phyloP scores from a whole-genome alignment of 2,888 invertebrate species.

The Mystacides longicornis region DNA sequence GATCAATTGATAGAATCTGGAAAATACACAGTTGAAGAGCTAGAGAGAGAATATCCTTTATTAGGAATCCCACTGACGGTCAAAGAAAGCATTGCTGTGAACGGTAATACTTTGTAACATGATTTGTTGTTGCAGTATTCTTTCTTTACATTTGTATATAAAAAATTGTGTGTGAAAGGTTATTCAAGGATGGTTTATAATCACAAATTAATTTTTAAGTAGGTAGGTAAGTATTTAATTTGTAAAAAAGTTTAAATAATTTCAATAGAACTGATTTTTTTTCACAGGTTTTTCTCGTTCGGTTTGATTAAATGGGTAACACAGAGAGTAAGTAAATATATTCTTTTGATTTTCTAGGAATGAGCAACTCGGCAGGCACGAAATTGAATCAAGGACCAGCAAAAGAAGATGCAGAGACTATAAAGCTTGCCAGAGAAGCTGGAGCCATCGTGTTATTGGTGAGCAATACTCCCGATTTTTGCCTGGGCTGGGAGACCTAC shows the following conservation, averaged over 20 bases:
- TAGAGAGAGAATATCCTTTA: slow-evolving; percentile 63
- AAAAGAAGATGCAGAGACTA: slow-evolving; percentile 64
- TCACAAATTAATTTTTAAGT: too few relatives aligned
- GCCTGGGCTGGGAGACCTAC: slow-evolving; percentile 85
- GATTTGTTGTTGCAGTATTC: too few relatives aligned
- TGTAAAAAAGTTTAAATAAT: too few relatives aligned
- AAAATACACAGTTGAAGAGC: slow-evolving; percentile 48
- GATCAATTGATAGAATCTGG: slow-evolving; percentile 60
- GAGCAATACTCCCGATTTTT: slow-evolving; percentile 86
- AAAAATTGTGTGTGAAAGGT: not conserved
- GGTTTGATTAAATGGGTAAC: too few relatives aligned
- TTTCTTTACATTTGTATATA: not conserved
- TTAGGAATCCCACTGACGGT: slow-evolving; percentile 80
- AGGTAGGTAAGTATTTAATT: too few relatives aligned
- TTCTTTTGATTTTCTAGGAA: slow-evolving; percentile 40
- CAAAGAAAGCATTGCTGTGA: slow-evolving; percentile 73
- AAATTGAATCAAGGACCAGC: slow-evolving; percentile 59
- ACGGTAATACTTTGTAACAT: slow-evolving; percentile 57
- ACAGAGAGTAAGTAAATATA: too few relatives aligned
- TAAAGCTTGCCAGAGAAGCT: slow-evolving; percentile 60
- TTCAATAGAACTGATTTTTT: too few relatives aligned
- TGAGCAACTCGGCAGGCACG: slow-evolving; percentile 70
- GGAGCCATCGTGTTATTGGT: slow-evolving; percentile 81
- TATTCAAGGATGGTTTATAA: too few relatives aligned
- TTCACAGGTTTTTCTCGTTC: too few relatives aligned